Percentiles rank a stretch among this genome's conserved stretches.
These are phyloP conservation scores for Leptinotarsa defecta DNA, from an alignment of 1,140 invertebrate species.

Conservation along the genomic window DNA sequence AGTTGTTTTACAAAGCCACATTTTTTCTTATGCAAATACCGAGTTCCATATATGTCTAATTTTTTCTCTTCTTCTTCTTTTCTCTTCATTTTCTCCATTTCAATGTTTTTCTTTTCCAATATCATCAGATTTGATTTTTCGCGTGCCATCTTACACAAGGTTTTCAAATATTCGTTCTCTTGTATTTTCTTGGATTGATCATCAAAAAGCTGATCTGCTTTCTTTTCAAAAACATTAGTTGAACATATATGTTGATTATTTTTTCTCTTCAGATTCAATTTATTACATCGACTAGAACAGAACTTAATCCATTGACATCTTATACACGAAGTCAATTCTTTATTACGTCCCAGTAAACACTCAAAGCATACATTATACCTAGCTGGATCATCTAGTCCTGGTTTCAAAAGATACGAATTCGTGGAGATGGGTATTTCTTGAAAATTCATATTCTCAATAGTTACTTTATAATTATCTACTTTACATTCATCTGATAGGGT, in stretches of 20 bases:
- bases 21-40: constrained; percentile 15
- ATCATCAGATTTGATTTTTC: background rate
- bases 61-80: constrained; percentile 24
- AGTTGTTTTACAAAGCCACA: background rate
- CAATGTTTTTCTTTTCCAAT: background rate
- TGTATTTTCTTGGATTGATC: no score
- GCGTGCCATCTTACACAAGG: background rate
- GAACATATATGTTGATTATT: constrained; percentile 34
- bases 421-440: background rate
- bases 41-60: constrained; percentile 32
- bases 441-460: background rate
- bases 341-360: constrained; percentile 39
- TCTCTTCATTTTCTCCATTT: background rate
- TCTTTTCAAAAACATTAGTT: background rate
- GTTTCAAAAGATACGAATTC: constrained; percentile 19
- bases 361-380: constrained; percentile 49
- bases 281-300: constrained; percentile 47
- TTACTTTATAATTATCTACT: background rate
- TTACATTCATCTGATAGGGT: background rate
- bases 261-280: constrained; percentile 36
- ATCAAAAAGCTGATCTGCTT: background rate
- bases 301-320: constrained; percentile 46
- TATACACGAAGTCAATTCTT: constrained; percentile 41
- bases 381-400: constrained; percentile 25
- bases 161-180: background rate